A percentile compares a stretch with the other conserved stretches of the same genome.
Conservation (phyloP, 2,797 vertebrate genomes). For the Antrozous pallidus region DNA sequence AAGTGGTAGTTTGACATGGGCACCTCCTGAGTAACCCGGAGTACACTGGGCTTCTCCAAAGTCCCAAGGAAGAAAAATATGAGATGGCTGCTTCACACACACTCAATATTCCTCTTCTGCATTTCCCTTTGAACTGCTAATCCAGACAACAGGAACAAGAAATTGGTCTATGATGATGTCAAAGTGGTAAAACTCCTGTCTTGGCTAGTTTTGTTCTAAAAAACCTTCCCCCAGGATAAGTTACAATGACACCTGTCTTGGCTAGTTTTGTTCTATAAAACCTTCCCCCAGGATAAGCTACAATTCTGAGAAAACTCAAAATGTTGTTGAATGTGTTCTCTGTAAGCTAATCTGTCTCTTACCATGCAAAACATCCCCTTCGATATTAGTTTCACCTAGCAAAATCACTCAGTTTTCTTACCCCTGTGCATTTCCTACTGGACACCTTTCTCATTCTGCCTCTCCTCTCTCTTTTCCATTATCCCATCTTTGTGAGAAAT, state of each 20-base stretch:
- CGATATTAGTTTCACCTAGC: accelerated
- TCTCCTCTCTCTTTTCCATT: not conserved
- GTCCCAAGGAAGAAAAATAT: not conserved
- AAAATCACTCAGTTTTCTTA: not conserved
- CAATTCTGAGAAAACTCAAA: not conserved
- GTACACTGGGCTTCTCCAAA: not conserved
- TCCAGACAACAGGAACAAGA: not conserved
- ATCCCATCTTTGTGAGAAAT: not conserved
- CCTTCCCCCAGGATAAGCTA: accelerated
- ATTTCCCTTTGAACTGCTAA: not conserved
- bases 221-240: not conserved
- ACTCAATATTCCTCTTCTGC: not conserved
- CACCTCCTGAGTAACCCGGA: accelerated
- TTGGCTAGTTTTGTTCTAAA: not conserved
- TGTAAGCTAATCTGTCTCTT: not conserved
- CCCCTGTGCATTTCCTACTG: not conserved
- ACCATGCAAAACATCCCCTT: not conserved
- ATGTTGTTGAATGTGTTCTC: not conserved
- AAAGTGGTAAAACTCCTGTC: not conserved
- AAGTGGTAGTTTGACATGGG: accelerated
- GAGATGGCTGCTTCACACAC: not conserved
- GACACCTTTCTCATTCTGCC: not conserved
- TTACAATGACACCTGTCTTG: not conserved
- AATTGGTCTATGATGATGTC: not conserved
- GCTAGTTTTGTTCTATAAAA: not conserved